Evolutionary conservation across 2,888 invertebrate species (phyloP).

Genomic region (Oligia fasciuncula): DNA sequence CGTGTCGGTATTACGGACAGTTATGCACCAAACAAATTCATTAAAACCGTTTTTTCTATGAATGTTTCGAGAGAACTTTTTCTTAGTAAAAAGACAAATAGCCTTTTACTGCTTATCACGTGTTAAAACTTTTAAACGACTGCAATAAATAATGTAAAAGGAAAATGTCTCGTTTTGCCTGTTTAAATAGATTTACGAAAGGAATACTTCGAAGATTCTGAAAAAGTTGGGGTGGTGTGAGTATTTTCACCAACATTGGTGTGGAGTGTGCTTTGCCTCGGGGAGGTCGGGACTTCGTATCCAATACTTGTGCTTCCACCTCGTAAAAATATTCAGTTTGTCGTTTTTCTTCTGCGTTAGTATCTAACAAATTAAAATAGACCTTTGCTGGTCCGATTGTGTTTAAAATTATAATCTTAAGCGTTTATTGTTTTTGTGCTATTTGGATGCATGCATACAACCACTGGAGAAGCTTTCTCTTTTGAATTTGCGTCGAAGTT

Average conservation of each 20-base stretch:
- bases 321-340: conserved; percentile 85
- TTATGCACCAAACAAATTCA: conserved; percentile 27
- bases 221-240: conserved; percentile 79
- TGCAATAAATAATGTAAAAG: conserved; percentile 49
- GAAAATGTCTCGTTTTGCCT: conserved; percentile 57
- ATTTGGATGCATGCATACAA: not conserved
- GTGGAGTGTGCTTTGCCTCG: conserved; percentile 72
- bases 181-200: conserved; percentile 72
- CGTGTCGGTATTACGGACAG: conserved; percentile 20
- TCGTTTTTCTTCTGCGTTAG: conserved; percentile 72
- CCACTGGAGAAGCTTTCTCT: not conserved
- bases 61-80: not conserved
- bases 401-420: not conserved
- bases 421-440: not conserved
- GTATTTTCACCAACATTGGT: conserved; percentile 82
- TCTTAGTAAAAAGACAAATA: conserved; percentile 7
- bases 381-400: conserved; percentile 28
- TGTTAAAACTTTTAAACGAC: conserved; percentile 30
- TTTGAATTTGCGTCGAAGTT: not conserved
- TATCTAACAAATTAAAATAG: conserved; percentile 36
- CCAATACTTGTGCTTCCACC: conserved; percentile 78
- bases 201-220: conserved; percentile 72
- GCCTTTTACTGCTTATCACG: not conserved
- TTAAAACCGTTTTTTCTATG: not conserved
- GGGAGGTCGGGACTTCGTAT: conserved; percentile 73